Base-by-base conservation (phyloP, 2,888 invertebrate genomes). In the Nomada lathburiana region DNA sequence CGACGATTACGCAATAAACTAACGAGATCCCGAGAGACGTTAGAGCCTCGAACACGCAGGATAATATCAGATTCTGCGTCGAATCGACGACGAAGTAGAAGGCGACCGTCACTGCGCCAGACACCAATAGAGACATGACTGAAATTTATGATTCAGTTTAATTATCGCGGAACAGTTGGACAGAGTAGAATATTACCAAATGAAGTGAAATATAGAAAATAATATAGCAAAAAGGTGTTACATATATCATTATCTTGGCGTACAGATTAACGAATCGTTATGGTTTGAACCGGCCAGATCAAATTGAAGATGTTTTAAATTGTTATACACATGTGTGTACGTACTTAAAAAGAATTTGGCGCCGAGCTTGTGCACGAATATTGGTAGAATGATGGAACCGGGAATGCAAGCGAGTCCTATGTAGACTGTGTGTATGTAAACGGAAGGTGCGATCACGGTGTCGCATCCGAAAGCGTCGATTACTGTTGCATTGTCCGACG, bases 281-380 rank as follows among this genome's bases (percentile, higher is more conserved):
- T 1, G 7, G 29, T 7, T 7, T 29, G 16, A 18, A 3, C 18
- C 16, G 13, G 2, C 13, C 0, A 50, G 13, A 50, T 18, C 5
- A 50, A 50, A 0, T 4, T 0, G 13, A 50, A 50, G 5, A 50
- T 36, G 36, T 36, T 36, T 36, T 0, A 7, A 36, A 36, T 36
- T 36, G 36, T 36, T 36, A 0, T 36, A 7, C 0, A 36, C 36
- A 7, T 0, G 36, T 16, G 20, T 59, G 13, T 36, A 95, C 95
- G 95, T 93, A 97, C 97, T 96, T 88, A 97, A 95, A 94, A 97
- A 97, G 94, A 97, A 97, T 94, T 97, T 97, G 53, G 97, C 96
- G 44, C 97, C 97, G 77, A 97, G 95, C 89, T 96, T 96, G 94
- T 97, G 97, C 36, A 97, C 97, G 92, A 97, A 97, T 16, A 97